Percentiles rank a stretch among this genome's conserved stretches.
Evolutionary conservation across 2,888 invertebrate genomes (phyloP).

Genomic region (Ferrisia virgata): DNA sequence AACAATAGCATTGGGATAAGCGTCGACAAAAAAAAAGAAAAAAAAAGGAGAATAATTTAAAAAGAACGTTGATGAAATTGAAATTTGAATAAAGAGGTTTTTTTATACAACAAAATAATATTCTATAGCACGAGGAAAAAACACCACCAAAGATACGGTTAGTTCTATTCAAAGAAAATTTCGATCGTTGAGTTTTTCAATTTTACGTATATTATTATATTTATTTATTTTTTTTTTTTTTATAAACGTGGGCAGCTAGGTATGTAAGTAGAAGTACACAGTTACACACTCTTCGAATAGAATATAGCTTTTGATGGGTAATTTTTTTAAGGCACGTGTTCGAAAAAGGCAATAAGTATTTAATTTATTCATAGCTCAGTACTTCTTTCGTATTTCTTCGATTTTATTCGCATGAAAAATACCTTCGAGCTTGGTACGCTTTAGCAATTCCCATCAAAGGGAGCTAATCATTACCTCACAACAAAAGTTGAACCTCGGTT

Average conservation of each 20-base stretch:
- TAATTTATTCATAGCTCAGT: too few relatives aligned
- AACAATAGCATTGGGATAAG: not conserved
- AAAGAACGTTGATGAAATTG: not conserved
- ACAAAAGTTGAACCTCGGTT: not conserved
- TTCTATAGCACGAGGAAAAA: not conserved
- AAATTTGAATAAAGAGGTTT: slow-evolving; percentile 3
- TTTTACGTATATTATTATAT: too few relatives aligned
- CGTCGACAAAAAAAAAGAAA: not conserved
- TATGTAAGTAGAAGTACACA: not conserved
- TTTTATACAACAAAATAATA: not conserved
- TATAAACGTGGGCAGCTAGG: not conserved
- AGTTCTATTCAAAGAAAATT: not conserved
- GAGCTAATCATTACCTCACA: too few relatives aligned
- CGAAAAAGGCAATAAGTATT: too few relatives aligned
- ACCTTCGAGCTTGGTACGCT: too few relatives aligned
- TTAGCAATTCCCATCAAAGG: too few relatives aligned
- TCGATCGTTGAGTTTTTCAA: not conserved
- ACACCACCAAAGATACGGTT: not conserved
- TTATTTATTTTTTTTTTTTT: not conserved
- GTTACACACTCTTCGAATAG: too few relatives aligned
- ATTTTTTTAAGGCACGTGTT: too few relatives aligned
- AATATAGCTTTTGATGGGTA: too few relatives aligned
- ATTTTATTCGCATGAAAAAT: too few relatives aligned
- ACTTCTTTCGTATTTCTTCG: too few relatives aligned
- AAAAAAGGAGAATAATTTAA: not conserved